These are phyloP conservation scores for Eilema sororculum DNA, from an alignment of 2,888 invertebrate genomes.

Conservation along the genomic window DNA sequence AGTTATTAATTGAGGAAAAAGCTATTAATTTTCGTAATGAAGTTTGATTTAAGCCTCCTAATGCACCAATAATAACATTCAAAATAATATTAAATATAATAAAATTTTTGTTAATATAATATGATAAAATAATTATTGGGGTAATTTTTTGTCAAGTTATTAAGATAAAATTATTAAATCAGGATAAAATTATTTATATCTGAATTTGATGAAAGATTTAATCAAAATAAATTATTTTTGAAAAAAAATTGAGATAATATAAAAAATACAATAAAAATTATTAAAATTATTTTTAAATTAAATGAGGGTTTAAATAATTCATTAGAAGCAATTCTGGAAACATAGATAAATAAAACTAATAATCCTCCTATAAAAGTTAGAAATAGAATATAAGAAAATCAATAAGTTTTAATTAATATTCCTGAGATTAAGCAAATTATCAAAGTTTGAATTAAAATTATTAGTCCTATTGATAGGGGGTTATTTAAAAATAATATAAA, in stretches of 20 bases:
- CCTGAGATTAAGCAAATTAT: slow-evolving; percentile 79
- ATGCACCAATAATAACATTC: slow-evolving; percentile 80
- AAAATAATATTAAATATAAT: slow-evolving; percentile 77
- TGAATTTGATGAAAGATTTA: slow-evolving; percentile 69
- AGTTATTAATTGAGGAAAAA: slow-evolving; percentile 89
- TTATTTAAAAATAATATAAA: slow-evolving; percentile 74
- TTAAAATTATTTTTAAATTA: slow-evolving; percentile 58
- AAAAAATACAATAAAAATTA: slow-evolving; percentile 49
- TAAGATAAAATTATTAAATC: slow-evolving; percentile 86
- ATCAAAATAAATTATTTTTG: slow-evolving; percentile 63
- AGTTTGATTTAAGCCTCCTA: slow-evolving; percentile 86
- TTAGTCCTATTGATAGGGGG: slow-evolving; percentile 85
- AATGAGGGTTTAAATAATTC: slow-evolving; percentile 81
- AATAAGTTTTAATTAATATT: slow-evolving; percentile 82
- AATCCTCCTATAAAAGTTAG: slow-evolving; percentile 88
- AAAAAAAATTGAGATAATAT: slow-evolving; percentile 53
- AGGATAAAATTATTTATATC: slow-evolving; percentile 73
- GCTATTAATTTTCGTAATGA: slow-evolving; percentile 87
- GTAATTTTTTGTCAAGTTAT: slow-evolving; percentile 90
- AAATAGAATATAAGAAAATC: slow-evolving; percentile 89
- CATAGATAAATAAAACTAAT: slow-evolving; percentile 89
- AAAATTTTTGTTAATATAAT: slow-evolving; percentile 77
- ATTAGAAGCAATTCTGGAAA: slow-evolving; percentile 88
- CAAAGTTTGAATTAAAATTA: slow-evolving; percentile 84
- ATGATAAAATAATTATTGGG: slow-evolving; percentile 85